Conservation (phyloP, 2,888 invertebrate species). For the Ophioninae sp. region DNA sequence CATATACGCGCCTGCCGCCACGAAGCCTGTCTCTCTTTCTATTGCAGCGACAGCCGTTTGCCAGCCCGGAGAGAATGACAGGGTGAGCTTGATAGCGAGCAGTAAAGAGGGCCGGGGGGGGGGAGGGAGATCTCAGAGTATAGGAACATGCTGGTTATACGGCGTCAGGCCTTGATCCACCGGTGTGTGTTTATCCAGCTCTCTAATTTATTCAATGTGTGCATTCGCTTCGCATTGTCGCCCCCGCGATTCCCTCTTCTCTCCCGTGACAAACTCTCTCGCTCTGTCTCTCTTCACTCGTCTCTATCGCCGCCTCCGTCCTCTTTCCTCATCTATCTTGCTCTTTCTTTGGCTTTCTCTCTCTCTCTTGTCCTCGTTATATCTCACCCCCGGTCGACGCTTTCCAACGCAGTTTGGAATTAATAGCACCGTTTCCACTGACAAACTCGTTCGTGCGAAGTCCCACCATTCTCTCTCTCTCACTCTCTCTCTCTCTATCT, state of each 20-base stretch:
- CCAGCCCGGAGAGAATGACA: constrained; percentile 35
- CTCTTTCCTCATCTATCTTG: constrained; percentile 20
- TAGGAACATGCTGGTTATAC: constrained; percentile 44
- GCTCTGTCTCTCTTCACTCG: constrained; percentile 39
- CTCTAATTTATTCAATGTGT: constrained; percentile 77
- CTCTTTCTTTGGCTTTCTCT: constrained; percentile 20
- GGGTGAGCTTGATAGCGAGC: constrained; percentile 22
- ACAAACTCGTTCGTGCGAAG: constrained; percentile 72
- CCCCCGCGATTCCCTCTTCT: constrained; percentile 45
- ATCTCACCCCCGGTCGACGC: constrained; percentile 59
- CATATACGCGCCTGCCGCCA: background rate
- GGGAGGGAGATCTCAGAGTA: constrained; percentile 11
- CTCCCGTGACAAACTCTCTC: constrained; percentile 51
- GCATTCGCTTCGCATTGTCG: constrained; percentile 74
- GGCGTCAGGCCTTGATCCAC: constrained; percentile 58
- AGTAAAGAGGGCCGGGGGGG: constrained; percentile 29
- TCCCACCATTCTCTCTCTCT: constrained; percentile 49
- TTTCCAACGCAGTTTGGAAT: constrained; percentile 74
- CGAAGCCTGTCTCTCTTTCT: constrained; percentile 17
- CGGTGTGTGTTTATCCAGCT: constrained; percentile 73
- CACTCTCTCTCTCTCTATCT: constrained; percentile 56
- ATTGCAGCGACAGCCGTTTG: constrained; percentile 51
- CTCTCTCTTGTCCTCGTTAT: constrained; percentile 39
- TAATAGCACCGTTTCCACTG: constrained; percentile 74
- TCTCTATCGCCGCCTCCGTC: constrained; percentile 30